Evolutionary conservation across 2,888 invertebrate species (phyloP), one percentile per base, ranked within the genome.

Genomic region (Chrysina gloriosa): DNA sequence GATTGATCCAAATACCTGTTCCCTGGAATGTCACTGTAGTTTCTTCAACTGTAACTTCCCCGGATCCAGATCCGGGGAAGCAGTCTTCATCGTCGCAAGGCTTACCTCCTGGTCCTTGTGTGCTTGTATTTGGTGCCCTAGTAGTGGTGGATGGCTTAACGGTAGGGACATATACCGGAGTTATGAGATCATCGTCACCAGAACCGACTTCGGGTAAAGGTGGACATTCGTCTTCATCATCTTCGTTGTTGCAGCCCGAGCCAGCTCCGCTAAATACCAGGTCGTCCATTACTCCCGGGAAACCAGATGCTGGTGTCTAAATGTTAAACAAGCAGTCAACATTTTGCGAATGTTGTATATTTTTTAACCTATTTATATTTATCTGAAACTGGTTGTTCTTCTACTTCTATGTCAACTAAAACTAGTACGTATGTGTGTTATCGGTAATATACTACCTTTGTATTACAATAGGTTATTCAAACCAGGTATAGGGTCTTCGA

Each of bases 201-300:
- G 81, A 81, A 6, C 92, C 93, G 1, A 91, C 89, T 75, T 94
- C 94, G 31, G 92, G 92, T 29, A 93, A 86, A 7, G 95, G 94
- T 0, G 90, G 89, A 80, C 96, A 96, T 74, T 96, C 96, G 77
- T 96, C 96, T 81, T 97, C 96, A 77, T 89, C 89, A 78, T 96
- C 96, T 76, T 95, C 96, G 69, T 92, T 93, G 47, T 93, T 89
- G 78, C 96, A 96, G 0, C 95, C 96, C 2, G 95, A 95, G 0
- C 96, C 95, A 0, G 94, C 94, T 1, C 96, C 96, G 5, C 95
- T 95, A 84, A 93, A 95, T 63, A 97, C 94, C 70, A 97, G 86
- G 82, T 97, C 97, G 81, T 97, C 97, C 78, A 92, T 87, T 1
- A 92, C 89, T 0, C 89, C 89, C 0, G 90, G 89, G 80, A 91